phyloP scores from a whole-genome alignment of 2,888 invertebrate species.

The Pseudeuparius sepicola region DNA sequence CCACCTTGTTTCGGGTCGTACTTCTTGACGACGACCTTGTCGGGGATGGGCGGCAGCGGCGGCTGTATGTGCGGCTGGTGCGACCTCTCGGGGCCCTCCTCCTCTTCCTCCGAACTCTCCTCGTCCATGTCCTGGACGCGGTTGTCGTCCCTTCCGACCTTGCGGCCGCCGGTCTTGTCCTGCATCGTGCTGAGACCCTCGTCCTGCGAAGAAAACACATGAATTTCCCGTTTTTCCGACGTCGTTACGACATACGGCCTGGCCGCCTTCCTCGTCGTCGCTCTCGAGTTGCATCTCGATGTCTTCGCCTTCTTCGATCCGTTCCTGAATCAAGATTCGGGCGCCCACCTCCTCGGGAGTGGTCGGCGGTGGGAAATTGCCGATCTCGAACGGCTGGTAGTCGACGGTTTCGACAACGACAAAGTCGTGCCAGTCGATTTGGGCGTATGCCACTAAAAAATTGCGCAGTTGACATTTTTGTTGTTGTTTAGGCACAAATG shows the following conservation, averaged over 20 bases:
- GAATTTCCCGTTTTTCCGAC: background rate
- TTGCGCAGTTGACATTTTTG: too few species aligned
- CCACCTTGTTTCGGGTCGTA: conserved; percentile 88
- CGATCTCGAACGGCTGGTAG: conserved; percentile 92
- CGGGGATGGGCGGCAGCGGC: conserved; percentile 77
- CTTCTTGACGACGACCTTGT: conserved; percentile 91
- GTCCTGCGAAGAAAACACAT: conserved; percentile 28
- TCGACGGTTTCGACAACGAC: conserved; percentile 99
- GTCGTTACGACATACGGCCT: conserved; percentile 11
- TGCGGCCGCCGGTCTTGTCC: conserved; percentile 46
- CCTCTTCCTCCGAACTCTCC: conserved; percentile 66
- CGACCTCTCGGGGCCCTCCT: conserved; percentile 35
- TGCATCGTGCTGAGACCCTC: conserved; percentile 58
- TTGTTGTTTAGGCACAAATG: too few species aligned
- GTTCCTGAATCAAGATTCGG: conserved; percentile 78
- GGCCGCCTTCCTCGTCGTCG: conserved; percentile 49
- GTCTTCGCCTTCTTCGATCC: conserved; percentile 70
- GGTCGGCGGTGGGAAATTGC: conserved; percentile 94
- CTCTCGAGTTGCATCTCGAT: conserved; percentile 88
- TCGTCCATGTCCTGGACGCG: conserved; percentile 88
- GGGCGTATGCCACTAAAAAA: conserved; percentile 73
- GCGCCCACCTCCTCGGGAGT: conserved; percentile 96
- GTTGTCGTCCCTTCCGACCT: conserved; percentile 42
- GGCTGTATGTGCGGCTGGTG: conserved; percentile 42
- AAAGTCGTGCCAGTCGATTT: conserved; percentile 99